phyloP scores from a whole-genome alignment of 2,113 vertebrate species.

The Cygnus atratus region DNA sequence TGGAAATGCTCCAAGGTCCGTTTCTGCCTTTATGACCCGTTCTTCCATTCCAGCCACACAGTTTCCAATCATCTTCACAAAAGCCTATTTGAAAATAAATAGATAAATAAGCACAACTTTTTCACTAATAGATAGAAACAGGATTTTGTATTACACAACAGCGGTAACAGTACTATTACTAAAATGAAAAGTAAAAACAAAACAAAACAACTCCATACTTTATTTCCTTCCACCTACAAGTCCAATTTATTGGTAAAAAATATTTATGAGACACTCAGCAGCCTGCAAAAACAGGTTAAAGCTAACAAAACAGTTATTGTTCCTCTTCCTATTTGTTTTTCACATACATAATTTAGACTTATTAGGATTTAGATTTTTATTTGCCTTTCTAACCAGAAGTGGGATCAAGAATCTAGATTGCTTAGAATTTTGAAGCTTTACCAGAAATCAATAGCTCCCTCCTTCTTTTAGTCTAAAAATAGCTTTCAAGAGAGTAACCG shows the following conservation, averaged over 20 bases:
- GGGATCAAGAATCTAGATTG: neutral
- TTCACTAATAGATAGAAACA: neutral
- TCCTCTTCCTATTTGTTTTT: neutral
- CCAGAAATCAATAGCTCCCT: neutral
- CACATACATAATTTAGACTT: neutral
- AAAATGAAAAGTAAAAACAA: neutral
- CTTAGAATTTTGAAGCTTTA: neutral
- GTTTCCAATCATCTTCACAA: conserved; percentile 90
- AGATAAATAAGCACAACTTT: neutral
- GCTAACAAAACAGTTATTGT: neutral
- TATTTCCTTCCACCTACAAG: neutral
- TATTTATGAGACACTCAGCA: neutral
- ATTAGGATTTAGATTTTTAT: neutral
- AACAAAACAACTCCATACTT: neutral
- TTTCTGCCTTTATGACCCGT: conserved; percentile 87
- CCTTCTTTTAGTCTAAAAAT: neutral
- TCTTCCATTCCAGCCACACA: conserved; percentile 88
- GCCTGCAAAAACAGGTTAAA: neutral
- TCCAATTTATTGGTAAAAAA: neutral
- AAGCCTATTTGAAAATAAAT: conserved; percentile 71
- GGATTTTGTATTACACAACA: neutral
- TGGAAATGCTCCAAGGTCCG: conserved; percentile 86
- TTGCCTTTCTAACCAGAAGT: neutral
- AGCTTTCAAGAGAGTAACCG: neutral
- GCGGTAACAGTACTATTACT: neutral